Percentiles rank a stretch among this genome's conserved stretches.
Evolutionary conservation across 2,797 vertebrate species (phyloP).

Genomic region (Poeciliopsis paucimaculata): DNA sequence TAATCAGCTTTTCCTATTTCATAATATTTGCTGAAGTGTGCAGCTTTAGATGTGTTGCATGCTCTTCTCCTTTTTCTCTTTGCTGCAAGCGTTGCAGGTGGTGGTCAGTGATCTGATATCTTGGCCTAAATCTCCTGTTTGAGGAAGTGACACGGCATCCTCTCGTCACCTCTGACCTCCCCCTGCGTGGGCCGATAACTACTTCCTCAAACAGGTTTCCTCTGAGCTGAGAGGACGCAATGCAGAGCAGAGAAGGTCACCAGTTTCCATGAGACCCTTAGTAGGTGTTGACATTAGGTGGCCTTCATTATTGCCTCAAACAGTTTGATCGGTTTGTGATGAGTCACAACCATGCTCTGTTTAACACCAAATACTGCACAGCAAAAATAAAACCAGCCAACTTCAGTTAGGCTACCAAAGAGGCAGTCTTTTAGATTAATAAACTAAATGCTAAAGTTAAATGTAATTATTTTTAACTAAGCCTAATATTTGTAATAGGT

Average conservation of each 20-base stretch:
- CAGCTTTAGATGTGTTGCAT: not conserved
- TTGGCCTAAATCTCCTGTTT: constrained; percentile 25
- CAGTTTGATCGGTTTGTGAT: not conserved
- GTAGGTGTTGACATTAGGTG: not conserved
- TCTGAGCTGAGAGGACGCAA: constrained; percentile 10
- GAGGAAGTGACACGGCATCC: constrained; percentile 49
- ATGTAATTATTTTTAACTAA: not conserved
- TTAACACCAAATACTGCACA: not conserved
- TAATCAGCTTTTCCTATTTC: constrained; percentile 26
- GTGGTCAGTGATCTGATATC: not conserved
- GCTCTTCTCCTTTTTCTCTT: not conserved
- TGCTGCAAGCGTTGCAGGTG: not conserved
- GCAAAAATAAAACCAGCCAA: not conserved
- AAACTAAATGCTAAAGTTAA: no score
- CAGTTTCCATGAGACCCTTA: not conserved
- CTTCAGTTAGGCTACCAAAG: no score
- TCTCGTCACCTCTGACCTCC: constrained; percentile 16
- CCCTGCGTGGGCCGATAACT: not conserved
- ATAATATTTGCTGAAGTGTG: constrained; percentile 13
- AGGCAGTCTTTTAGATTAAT: not conserved
- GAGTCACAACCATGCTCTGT: not conserved
- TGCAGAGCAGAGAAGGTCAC: constrained; percentile 5
- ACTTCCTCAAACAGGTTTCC: constrained; percentile 51
- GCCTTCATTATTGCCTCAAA: constrained; percentile 2
- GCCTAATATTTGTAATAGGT: not conserved